phyloP scores from a whole-genome alignment of 2,888 invertebrate species.

The Muscina levida region DNA sequence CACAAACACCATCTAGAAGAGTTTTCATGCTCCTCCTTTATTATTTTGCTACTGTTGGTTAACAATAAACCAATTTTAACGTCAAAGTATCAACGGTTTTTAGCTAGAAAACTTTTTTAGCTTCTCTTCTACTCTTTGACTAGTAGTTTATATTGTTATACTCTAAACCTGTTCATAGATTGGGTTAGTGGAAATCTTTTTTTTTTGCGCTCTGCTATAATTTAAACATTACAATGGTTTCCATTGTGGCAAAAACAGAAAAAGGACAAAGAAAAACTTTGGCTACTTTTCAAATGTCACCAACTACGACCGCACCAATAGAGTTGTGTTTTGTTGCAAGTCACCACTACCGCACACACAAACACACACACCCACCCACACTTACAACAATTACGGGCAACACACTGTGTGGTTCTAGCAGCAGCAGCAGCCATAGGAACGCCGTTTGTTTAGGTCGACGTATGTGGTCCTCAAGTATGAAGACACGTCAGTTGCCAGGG shows the following conservation, averaged over 20 bases:
- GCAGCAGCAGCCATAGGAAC: no score
- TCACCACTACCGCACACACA: no score
- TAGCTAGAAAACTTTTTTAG: background rate
- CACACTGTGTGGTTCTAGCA: no score
- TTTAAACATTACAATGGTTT: conserved; percentile 26
- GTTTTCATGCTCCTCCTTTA: conserved; percentile 13
- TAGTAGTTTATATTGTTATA: no score
- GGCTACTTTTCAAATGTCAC: conserved; percentile 42
- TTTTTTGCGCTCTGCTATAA: background rate
- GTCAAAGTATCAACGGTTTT: conserved; percentile 37
- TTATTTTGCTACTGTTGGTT: background rate
- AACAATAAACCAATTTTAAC: conserved; percentile 41
- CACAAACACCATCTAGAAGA: background rate
- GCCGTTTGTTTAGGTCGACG: background rate
- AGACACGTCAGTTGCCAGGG: conserved; percentile 20
- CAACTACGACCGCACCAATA: background rate
- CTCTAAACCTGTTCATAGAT: no score
- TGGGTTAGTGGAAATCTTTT: background rate
- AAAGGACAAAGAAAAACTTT: background rate
- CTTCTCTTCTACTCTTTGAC: no score
- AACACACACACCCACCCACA: no score
- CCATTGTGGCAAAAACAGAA: background rate
- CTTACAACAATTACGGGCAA: no score
- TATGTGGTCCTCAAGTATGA: background rate
- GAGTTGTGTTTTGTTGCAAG: no score